Percentiles rank a stretch among this genome's conserved stretches.
Evolutionary conservation across 1,140 invertebrate genomes (phyloP).

Genomic region (Nomia melanderi): DNA sequence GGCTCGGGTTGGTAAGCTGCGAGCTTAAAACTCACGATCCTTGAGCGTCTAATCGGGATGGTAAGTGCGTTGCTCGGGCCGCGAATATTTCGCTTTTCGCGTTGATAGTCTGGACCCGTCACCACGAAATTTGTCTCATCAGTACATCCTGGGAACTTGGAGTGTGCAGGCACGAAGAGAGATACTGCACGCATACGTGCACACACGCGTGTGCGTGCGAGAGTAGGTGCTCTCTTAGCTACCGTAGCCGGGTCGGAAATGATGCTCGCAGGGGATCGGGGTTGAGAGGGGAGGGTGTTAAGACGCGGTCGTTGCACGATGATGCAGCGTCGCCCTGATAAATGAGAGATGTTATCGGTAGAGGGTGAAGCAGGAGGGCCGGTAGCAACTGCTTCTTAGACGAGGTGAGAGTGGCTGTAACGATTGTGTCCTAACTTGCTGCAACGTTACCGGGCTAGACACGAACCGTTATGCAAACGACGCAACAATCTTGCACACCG

Average conservation of each 20-base stretch:
- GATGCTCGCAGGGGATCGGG: constrained; percentile 45
- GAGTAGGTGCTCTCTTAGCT: neutral
- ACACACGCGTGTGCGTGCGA: too few species aligned
- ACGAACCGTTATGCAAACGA: constrained; percentile 56
- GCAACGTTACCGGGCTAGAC: constrained; percentile 51
- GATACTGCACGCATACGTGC: too few species aligned
- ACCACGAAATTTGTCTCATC: constrained; percentile 50
- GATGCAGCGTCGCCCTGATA: constrained; percentile 59
- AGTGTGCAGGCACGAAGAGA: neutral
- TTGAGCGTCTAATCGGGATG: constrained; percentile 19
- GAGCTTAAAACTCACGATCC: constrained; percentile 11
- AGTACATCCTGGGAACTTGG: constrained; percentile 39
- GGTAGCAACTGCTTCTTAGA: constrained; percentile 52
- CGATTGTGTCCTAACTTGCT: constrained; percentile 59
- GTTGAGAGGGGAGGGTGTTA: constrained; percentile 48
- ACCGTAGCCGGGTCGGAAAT: constrained; percentile 46
- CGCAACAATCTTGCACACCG: constrained; percentile 19
- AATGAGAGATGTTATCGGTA: constrained; percentile 66
- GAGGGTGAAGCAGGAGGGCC: constrained; percentile 35
- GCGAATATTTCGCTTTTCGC: constrained; percentile 44
- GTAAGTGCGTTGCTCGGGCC: constrained; percentile 11
- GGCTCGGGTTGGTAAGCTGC: neutral
- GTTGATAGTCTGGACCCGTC: neutral
- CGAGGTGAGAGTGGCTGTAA: constrained; percentile 51
- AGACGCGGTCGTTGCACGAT: constrained; percentile 61